Percentiles rank a stretch among this genome's conserved stretches.
These are phyloP conservation scores for Ericerus pela DNA, from an alignment of 1,140 invertebrate genomes.

Conservation along the genomic window DNA sequence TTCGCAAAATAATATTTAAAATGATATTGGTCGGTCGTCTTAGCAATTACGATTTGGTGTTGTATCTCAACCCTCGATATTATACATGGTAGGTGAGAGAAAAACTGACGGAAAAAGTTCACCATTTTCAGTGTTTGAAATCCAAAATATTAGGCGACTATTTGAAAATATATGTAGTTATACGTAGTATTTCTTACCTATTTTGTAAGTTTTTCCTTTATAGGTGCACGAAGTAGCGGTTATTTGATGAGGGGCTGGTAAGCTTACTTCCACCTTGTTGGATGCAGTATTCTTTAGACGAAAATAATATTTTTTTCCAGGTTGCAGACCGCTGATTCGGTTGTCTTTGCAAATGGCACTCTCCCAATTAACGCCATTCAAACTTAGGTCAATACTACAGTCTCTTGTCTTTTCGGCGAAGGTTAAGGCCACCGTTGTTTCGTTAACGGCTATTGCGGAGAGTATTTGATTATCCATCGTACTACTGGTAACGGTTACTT, in stretches of 20 bases:
- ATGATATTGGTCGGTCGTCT: too few species aligned
- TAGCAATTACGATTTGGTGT: too few species aligned
- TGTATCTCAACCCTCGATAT: too few species aligned
- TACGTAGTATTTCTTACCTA: too few species aligned
- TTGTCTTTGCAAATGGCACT: constrained; percentile 24
- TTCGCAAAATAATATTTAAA: too few species aligned
- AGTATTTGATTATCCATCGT: constrained; percentile 15
- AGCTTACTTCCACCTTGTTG: constrained; percentile 17
- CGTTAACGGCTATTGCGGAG: constrained; percentile 30
- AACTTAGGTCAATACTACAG: constrained; percentile 29
- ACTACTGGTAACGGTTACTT: background rate
- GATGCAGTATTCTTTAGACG: constrained; percentile 26
- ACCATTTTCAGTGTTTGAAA: too few species aligned
- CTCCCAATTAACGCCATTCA: constrained; percentile 31
- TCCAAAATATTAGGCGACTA: too few species aligned
- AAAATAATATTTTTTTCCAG: constrained; percentile 27
- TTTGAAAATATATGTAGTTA: too few species aligned
- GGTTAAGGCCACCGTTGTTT: constrained; percentile 28
- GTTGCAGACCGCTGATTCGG: constrained; percentile 21
- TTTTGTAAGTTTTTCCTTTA: constrained; percentile 40
- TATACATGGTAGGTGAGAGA: too few species aligned
- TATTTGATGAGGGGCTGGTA: background rate
- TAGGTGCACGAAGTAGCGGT: constrained; percentile 33
- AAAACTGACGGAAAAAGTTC: too few species aligned
- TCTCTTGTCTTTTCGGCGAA: constrained; percentile 27